A percentile compares a stretch with the other conserved stretches of the same genome.
phyloP scores from a whole-genome alignment of 2,113 vertebrate genomes.

The Brachypodius melanocephalos region DNA sequence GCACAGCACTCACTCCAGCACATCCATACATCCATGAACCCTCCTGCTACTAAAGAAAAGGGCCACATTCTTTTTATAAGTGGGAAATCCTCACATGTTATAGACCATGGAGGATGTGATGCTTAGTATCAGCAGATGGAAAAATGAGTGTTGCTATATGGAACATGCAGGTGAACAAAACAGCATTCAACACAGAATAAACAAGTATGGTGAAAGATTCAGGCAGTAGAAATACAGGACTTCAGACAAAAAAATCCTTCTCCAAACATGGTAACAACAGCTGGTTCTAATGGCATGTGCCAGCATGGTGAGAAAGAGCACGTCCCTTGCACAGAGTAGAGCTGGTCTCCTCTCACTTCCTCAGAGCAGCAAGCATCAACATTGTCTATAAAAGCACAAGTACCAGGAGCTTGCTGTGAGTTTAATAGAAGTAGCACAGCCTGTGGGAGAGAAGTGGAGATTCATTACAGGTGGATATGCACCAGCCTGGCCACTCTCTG shows the following conservation, averaged over 20 bases:
- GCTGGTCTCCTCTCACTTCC: neutral
- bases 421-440: neutral
- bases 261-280: neutral
- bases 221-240: neutral
- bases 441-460: neutral
- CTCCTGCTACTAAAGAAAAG: neutral
- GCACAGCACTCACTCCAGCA: neutral
- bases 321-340: rapidly evolving
- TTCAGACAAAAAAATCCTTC: neutral
- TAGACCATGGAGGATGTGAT: neutral
- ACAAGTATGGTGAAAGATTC: neutral
- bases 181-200: neutral
- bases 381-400: neutral
- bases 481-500: neutral
- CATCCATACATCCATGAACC: neutral
- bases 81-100: neutral
- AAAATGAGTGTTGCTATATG: neutral
- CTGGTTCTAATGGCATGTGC: neutral
- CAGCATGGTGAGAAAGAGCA: neutral
- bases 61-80: neutral
- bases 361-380: neutral
- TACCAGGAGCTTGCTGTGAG: neutral
- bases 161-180: neutral
- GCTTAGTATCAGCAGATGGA: neutral
- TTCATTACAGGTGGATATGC: rapidly evolving